These are phyloP conservation scores for Metopia argyrocephala DNA, from an alignment of 2,888 invertebrate genomes.

Conservation along the genomic window DNA sequence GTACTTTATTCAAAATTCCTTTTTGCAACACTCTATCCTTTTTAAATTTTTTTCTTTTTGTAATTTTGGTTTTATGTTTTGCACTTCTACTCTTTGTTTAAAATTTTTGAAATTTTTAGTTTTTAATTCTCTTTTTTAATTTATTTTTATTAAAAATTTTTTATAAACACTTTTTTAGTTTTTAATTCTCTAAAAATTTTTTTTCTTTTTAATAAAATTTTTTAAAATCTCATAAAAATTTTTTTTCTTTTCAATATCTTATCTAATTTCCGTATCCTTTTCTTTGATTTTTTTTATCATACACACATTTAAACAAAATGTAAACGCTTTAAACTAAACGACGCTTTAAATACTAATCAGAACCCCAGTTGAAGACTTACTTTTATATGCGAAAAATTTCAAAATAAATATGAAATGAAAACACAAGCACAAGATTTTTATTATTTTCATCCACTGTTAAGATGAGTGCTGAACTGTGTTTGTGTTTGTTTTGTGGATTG, in stretches of 20 bases:
- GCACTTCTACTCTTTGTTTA: neutral
- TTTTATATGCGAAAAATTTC: slow-evolving; percentile 71
- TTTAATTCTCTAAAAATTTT: neutral
- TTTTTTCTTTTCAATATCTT: neutral
- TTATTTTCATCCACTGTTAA: neutral
- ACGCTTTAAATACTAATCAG: slow-evolving; percentile 76
- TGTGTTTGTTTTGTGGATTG: slow-evolving; percentile 1
- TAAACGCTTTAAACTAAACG: slow-evolving; percentile 69
- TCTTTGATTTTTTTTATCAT: slow-evolving; percentile 5
- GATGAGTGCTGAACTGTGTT: neutral
- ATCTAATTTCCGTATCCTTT: slow-evolving; percentile 15
- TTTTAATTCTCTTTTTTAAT: neutral
- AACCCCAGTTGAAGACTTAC: slow-evolving; percentile 72
- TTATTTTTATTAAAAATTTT: neutral
- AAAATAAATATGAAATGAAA: slow-evolving; percentile 37
- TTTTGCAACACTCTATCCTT: no score
- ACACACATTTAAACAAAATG: neutral
- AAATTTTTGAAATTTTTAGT: neutral
- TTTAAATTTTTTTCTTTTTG: neutral
- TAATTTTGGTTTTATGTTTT: neutral
- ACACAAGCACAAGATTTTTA: neutral
- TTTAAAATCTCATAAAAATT: neutral
- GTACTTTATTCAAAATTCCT: no score
- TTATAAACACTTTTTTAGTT: neutral
- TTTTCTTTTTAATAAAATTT: neutral